Evolutionary conservation across 1,140 invertebrate genomes (phyloP).

Genomic region (Acyrthosiphon pisum): DNA sequence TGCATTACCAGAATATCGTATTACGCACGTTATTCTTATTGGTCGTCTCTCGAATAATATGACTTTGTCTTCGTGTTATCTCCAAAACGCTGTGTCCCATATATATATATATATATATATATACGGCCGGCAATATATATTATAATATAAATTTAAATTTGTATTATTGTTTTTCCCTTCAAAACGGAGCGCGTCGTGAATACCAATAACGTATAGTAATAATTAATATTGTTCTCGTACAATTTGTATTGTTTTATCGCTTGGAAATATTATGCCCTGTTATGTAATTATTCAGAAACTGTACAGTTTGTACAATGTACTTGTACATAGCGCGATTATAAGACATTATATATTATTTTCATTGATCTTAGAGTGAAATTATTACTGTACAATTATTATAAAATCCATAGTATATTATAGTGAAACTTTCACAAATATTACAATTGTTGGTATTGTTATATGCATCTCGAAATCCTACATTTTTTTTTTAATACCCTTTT

Average conservation of each 20-base stretch:
- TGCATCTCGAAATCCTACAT: background rate
- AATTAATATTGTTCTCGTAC: background rate
- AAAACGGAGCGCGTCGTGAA: background rate
- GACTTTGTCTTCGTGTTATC: conserved; percentile 6
- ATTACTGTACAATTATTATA: background rate
- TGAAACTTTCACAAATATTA: background rate
- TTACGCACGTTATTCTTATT: conserved; percentile 16
- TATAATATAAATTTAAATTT: background rate
- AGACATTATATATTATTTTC: background rate
- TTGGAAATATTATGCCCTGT: background rate
- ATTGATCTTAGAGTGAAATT: background rate
- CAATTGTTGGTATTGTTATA: background rate
- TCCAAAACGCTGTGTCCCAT: background rate
- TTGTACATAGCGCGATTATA: background rate
- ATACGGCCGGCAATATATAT: background rate
- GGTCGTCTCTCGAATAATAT: background rate
- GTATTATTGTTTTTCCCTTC: background rate
- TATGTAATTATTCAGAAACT: background rate
- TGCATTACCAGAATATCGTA: conserved; percentile 37
- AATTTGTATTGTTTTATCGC: background rate
- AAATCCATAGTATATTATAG: too few relatives aligned
- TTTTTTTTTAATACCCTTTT: background rate
- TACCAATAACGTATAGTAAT: background rate
- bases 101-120: background rate
- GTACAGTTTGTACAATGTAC: too few relatives aligned